Conservation (phyloP, 2,888 invertebrate genomes). For the Neocrepidodera transversa region DNA sequence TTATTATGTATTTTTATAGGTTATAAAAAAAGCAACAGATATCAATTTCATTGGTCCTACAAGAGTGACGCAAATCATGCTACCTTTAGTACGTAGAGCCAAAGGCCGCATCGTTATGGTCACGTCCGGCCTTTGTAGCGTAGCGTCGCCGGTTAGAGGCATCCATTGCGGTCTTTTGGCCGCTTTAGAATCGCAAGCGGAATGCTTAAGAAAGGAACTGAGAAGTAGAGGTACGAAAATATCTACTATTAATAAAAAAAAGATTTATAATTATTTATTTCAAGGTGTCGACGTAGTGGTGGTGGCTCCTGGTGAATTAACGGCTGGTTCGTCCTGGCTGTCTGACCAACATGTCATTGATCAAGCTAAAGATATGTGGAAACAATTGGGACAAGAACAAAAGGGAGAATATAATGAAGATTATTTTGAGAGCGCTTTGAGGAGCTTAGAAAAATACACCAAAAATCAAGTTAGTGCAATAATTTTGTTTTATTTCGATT, state of each 20-base stretch:
- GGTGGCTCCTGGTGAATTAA: conserved; percentile 85
- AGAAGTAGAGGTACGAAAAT: conserved; percentile 39
- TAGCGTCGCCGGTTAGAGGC: conserved; percentile 81
- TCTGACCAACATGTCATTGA: conserved; percentile 64
- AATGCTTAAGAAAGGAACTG: conserved; percentile 77
- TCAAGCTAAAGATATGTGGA: conserved; percentile 85
- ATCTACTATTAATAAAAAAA: background rate
- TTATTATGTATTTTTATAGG: conserved; percentile 52
- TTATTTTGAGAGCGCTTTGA: conserved; percentile 81
- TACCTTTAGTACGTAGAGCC: conserved; percentile 79
- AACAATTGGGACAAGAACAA: conserved; percentile 76
- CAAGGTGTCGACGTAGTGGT: conserved; percentile 80
- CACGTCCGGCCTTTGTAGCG: conserved; percentile 80
- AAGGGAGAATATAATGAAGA: conserved; percentile 81
- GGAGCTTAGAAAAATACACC: conserved; percentile 80
- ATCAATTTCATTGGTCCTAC: conserved; percentile 77
- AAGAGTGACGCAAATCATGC: conserved; percentile 71
- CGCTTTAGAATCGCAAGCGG: conserved; percentile 81
- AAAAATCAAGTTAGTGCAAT: conserved; percentile 68
- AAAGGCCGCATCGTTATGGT: conserved; percentile 82
- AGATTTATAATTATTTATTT: background rate
- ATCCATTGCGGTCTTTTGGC: conserved; percentile 81
- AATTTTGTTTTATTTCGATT: background rate
- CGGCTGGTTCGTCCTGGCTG: conserved; percentile 81
- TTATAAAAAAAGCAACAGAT: conserved; percentile 68